Evolutionary conservation across 2,113 vertebrate genomes (phyloP).

Genomic region (Phaethon lepturus): DNA sequence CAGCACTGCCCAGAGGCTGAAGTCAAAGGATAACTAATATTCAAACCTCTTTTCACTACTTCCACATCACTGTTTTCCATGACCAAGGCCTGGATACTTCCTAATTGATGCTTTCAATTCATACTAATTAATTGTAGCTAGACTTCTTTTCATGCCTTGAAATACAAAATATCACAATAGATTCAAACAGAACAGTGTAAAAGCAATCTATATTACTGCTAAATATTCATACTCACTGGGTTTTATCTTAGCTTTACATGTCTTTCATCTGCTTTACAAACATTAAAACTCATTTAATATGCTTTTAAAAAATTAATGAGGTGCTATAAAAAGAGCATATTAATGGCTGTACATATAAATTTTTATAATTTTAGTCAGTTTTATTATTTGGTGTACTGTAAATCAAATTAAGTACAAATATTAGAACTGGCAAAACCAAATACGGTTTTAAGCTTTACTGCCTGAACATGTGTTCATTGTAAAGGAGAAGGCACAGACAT

Average conservation of each 20-base stretch:
- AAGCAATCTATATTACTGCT: slow-evolving; percentile 55
- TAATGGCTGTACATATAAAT: slow-evolving; percentile 54
- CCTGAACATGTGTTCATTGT: slow-evolving; percentile 46
- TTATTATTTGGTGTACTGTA: slow-evolving; percentile 68
- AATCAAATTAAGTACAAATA: slow-evolving; percentile 79
- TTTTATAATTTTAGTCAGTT: slow-evolving; percentile 59
- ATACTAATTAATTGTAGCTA: slow-evolving; percentile 82
- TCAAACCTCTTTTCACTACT: background rate
- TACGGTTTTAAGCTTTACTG: slow-evolving; percentile 65
- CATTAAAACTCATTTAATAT: slow-evolving; percentile 64
- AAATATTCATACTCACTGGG: slow-evolving; percentile 61
- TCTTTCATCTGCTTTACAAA: slow-evolving; percentile 72
- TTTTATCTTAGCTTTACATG: slow-evolving; percentile 62
- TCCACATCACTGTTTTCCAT: background rate
- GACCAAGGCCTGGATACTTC: slow-evolving; percentile 27
- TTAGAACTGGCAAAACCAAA: slow-evolving; percentile 41
- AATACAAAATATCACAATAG: slow-evolving; percentile 37
- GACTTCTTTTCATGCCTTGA: slow-evolving; percentile 67
- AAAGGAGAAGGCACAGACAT: slow-evolving; percentile 32
- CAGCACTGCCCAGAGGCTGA: background rate
- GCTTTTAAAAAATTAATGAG: slow-evolving; percentile 65
- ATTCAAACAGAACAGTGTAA: slow-evolving; percentile 4
- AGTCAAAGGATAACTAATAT: background rate
- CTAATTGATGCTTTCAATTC: slow-evolving; percentile 81
- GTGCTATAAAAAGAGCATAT: slow-evolving; percentile 46